phyloP scores from a whole-genome alignment of 2,888 invertebrate genomes.

The Spodoptera picta region DNA sequence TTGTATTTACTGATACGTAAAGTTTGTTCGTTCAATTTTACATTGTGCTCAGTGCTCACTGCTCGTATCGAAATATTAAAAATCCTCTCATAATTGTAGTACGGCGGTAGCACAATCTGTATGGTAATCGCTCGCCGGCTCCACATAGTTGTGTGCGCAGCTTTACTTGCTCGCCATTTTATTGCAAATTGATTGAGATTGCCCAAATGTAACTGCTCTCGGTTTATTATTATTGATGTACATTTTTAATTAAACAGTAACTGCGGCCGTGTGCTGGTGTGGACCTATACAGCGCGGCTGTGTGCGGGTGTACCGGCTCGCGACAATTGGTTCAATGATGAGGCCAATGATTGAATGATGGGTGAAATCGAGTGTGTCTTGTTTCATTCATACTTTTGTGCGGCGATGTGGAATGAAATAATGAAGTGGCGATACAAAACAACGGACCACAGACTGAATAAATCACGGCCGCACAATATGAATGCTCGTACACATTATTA shows the following conservation, averaged over 20 bases:
- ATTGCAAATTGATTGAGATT: conserved; percentile 48
- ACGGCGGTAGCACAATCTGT: conserved; percentile 46
- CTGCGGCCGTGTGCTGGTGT: conserved; percentile 26
- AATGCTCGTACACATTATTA: not conserved
- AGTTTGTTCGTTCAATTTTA: conserved; percentile 45
- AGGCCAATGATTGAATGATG: conserved; percentile 21
- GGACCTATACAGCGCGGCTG: not conserved
- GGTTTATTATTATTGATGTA: conserved; percentile 32
- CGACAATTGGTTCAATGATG: conserved; percentile 4
- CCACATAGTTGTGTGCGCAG: conserved; percentile 35
- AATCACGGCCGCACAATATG: conserved; percentile 8
- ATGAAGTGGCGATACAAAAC: conserved; percentile 13
- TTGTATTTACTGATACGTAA: conserved; percentile 43
- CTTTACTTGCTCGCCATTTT: conserved; percentile 45
- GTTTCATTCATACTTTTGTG: conserved; percentile 22
- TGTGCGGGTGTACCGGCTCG: conserved; percentile 6
- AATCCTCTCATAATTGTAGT: conserved; percentile 38
- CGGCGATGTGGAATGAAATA: conserved; percentile 28
- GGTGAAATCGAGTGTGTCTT: conserved; percentile 20
- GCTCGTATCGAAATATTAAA: conserved; percentile 44
- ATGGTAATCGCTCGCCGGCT: conserved; percentile 50
- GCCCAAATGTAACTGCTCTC: conserved; percentile 24
- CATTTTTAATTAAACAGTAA: conserved; percentile 40
- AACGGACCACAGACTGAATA: conserved; percentile 8
- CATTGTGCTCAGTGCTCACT: conserved; percentile 23